Conservation (phyloP, 2,888 invertebrate species). For the Notodonta ziczac region DNA sequence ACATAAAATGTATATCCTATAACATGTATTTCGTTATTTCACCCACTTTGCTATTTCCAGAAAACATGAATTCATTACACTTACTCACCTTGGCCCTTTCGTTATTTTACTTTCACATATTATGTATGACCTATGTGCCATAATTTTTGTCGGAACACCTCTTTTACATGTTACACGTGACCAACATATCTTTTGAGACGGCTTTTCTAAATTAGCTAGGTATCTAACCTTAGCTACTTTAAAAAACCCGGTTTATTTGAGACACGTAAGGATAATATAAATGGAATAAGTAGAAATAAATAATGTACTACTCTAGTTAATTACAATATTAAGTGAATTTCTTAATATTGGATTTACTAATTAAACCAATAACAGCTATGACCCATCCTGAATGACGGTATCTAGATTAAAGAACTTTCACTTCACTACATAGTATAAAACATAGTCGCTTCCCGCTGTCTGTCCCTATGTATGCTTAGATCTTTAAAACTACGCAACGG, state of each 20-base stretch:
- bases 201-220: slow-evolving; percentile 9
- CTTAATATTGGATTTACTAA: too few relatives aligned
- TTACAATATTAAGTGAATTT: too few relatives aligned
- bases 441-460: too few relatives aligned
- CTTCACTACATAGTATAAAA: too few relatives aligned
- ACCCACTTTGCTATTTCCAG: not conserved
- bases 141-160: not conserved
- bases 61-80: slow-evolving; percentile 4
- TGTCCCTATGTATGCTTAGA: too few relatives aligned
- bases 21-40: not conserved
- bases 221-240: not conserved
- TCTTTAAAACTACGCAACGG: too few relatives aligned
- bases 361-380: too few relatives aligned
- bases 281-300: too few relatives aligned
- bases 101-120: not conserved
- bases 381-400: too few relatives aligned
- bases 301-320: too few relatives aligned
- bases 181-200: not conserved
- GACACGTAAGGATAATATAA: too few relatives aligned
- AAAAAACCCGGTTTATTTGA: not conserved
- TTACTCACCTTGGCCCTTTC: slow-evolving; percentile 12
- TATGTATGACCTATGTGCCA: not conserved
- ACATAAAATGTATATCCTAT: not conserved
- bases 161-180: not conserved
- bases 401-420: too few relatives aligned